These are phyloP conservation scores for Tokudaia tokunoshimensis DNA, from an alignment of 2,797 vertebrate species.

Conservation along the genomic window DNA sequence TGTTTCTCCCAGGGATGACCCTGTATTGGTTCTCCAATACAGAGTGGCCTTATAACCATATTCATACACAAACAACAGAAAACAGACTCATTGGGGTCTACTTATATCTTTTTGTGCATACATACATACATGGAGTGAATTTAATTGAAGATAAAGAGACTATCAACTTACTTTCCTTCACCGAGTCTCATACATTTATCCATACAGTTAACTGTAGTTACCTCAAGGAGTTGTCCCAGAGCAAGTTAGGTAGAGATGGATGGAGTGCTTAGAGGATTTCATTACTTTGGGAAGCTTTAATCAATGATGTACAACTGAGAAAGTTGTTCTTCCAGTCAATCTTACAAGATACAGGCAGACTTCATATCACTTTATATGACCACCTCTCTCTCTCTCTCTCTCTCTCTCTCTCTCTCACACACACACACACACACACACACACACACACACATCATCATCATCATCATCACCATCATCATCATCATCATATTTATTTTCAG, in stretches of 20 bases:
- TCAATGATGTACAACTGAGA: neutral
- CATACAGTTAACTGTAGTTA: neutral
- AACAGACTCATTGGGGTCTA: neutral
- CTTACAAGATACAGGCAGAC: neutral
- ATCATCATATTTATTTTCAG: neutral
- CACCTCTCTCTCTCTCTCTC: no score
- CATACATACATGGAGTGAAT: neutral
- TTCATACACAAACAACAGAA: neutral
- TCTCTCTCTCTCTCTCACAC: no score
- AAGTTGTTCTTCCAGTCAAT: neutral
- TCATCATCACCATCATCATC: no score
- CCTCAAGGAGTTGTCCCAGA: neutral
- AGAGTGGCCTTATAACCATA: neutral
- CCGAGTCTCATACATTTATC: neutral
- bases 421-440: neutral
- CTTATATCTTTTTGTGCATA: neutral
- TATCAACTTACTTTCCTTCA: neutral
- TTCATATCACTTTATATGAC: neutral
- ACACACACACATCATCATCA: neutral
- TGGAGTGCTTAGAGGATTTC: neutral
- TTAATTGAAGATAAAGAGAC: neutral
- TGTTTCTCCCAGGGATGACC: neutral
- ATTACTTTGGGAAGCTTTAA: conserved; percentile 35
- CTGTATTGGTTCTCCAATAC: neutral
- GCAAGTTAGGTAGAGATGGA: neutral